Conservation (phyloP, 2,888 invertebrate species). For the Terebella lapidaria region DNA sequence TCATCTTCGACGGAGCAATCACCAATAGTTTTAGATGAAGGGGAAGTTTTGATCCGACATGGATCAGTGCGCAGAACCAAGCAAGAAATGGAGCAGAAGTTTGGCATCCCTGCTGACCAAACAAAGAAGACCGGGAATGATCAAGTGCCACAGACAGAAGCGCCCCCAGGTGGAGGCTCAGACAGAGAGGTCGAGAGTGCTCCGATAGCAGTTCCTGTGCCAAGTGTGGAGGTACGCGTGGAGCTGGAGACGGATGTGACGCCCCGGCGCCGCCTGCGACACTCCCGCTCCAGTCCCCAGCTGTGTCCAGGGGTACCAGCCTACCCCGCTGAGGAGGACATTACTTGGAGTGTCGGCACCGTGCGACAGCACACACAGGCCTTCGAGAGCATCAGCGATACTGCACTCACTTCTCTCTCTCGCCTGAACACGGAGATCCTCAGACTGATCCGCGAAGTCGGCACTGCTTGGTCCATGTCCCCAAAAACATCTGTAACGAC, state of each 20-base stretch:
- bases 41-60: not conserved
- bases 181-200: not conserved
- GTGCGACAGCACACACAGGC: slow-evolving; percentile 14
- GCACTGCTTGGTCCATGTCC: not conserved
- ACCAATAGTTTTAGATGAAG: not conserved
- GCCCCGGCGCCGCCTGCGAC: not conserved
- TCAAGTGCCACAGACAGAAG: not conserved
- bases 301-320: not conserved
- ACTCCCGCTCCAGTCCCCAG: not conserved
- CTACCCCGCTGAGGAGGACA: slow-evolving; percentile 9
- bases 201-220: not conserved
- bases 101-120: not conserved
- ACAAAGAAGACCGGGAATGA: not conserved
- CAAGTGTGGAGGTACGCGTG: not conserved
- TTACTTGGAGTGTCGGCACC: slow-evolving; percentile 15
- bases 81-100: not conserved
- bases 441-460: not conserved
- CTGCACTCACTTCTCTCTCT: not conserved
- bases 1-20: too few relatives aligned
- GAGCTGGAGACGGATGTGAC: not conserved
- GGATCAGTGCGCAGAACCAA: not conserved
- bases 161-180: not conserved
- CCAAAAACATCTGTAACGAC: not conserved
- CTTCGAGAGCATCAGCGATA: slow-evolving; percentile 6
- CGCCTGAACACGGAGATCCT: not conserved